phyloP scores from a whole-genome alignment of 2,797 vertebrate genomes.

The Malacoraja senta region DNA sequence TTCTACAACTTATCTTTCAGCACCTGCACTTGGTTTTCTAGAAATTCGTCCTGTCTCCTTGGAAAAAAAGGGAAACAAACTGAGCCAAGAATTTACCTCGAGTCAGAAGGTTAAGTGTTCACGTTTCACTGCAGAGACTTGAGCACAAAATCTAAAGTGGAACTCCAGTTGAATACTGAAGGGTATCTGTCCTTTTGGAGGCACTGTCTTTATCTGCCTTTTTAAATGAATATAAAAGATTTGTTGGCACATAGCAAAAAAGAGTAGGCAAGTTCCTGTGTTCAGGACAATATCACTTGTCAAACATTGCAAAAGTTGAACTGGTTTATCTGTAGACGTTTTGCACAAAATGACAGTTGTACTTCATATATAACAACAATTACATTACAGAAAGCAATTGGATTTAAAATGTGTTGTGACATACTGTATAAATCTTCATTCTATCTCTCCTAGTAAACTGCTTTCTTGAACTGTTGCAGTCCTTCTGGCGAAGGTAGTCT shows the following conservation, averaged over 20 bases:
- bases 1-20: neutral
- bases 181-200: neutral
- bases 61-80: neutral
- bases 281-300: neutral
- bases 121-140: too few relatives aligned
- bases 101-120: neutral
- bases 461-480: too few relatives aligned
- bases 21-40: neutral
- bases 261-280: neutral
- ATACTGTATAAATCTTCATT: too few relatives aligned
- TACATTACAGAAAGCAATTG: neutral
- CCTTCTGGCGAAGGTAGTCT: too few relatives aligned
- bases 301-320: neutral
- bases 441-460: too few relatives aligned
- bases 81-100: neutral
- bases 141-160: neutral
- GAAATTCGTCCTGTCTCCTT: neutral
- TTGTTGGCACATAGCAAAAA: neutral
- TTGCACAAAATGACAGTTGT: neutral
- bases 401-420: too few relatives aligned
- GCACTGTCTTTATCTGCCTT: neutral
- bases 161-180: neutral
- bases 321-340: neutral
- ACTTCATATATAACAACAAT: neutral
- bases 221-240: neutral